Conservation (phyloP, 2,797 vertebrate genomes). For the Macropus fuliginosus region DNA sequence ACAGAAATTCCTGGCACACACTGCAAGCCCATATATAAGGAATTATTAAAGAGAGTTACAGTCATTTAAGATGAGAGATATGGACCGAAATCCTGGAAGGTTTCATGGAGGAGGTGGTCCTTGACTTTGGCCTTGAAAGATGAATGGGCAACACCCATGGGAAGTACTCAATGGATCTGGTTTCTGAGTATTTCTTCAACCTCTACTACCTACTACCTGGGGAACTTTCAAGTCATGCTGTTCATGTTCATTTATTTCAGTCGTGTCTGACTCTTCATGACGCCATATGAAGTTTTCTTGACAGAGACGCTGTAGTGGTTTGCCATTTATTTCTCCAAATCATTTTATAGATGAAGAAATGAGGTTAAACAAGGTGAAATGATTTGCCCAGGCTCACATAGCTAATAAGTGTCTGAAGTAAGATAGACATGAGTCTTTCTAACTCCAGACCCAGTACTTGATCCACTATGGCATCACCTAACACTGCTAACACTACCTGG, state of each 20-base stretch:
- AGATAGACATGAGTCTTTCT: not conserved
- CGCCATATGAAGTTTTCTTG: not conserved
- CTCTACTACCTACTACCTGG: not conserved
- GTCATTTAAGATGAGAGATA: not conserved
- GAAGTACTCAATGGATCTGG: not conserved
- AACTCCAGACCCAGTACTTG: not conserved
- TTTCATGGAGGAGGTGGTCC: not conserved
- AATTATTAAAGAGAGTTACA: not conserved
- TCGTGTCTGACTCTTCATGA: not conserved
- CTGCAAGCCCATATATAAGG: not conserved
- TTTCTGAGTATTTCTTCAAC: not conserved
- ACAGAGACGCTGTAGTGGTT: not conserved
- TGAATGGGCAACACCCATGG: not conserved
- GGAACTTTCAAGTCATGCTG: not conserved
- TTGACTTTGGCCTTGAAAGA: not conserved
- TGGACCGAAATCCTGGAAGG: not conserved
- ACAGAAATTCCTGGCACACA: not conserved
- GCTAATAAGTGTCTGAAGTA: not conserved
- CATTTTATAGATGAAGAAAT: not conserved
- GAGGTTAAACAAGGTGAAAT: not conserved
- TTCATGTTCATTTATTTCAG: not conserved
- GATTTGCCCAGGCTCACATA: not conserved
- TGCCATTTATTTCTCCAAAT: not conserved
- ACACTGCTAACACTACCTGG: not conserved
- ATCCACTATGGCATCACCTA: not conserved